Base-by-base conservation (phyloP, 1,140 invertebrate genomes). In the Leptinotarsa texana region DNA sequence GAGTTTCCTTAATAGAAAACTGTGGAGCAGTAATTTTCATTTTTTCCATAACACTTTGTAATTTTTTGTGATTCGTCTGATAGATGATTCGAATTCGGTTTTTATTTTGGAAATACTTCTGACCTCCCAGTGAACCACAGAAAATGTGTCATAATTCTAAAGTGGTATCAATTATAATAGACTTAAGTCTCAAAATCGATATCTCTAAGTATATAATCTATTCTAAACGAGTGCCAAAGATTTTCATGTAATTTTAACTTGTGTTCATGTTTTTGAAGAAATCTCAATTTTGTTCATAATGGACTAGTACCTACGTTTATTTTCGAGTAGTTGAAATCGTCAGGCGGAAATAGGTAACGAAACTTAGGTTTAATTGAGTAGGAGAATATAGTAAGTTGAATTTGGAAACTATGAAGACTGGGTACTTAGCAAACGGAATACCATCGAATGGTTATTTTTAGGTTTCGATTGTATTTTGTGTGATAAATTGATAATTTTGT, bases 361-460 rank as follows among this genome's bases (percentile, higher is more conserved):
- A 57, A 57, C 17, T 57, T 57, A 57, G 17, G 51, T 57, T 57
- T 57, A 57, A 57, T 57, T 18, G 51, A 57, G 15, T 57, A 57
- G 51, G 51, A 57, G n/a, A 57, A 57, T 57, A 57, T 57, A 57
- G 51, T 57, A 57, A 57, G 51, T 57, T 57, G 51, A 57, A 57
- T 57, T 57, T 57, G 15, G n/a, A 57, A 57, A 57, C n/a, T 17
- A 57, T 66, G 72, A 73, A 79, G 75, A 79, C 75, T 79, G 77
- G 74, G 74, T 79, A 79, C 77, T 79, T 79, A 77, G n/a, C 48
- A 65, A 73, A 78, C n/a, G 21, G 65, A 73, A 76, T 69, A 73
- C 70, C 63, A 73, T 69, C 70, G 72, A 76, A 73, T 65, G 51
- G 13, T 72, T 47, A 27, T 33, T 22, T 18, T 47, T 57, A 57